Evolutionary conservation across 1,140 invertebrate species (phyloP).

Genomic region (Euglossa dilemma): DNA sequence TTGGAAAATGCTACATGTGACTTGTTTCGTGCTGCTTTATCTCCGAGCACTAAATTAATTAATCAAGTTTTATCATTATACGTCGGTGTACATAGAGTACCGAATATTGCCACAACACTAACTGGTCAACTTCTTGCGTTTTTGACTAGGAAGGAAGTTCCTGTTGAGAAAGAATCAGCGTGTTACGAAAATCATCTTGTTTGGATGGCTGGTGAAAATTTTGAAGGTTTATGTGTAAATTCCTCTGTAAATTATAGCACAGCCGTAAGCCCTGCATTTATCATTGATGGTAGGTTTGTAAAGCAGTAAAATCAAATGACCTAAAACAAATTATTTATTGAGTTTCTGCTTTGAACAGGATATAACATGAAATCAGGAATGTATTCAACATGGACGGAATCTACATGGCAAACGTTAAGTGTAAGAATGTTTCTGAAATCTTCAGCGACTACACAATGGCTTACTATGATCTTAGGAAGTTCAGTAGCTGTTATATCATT

Average conservation of each 20-base stretch:
- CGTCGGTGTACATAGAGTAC: slow-evolving; percentile 83
- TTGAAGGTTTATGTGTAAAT: slow-evolving; percentile 88
- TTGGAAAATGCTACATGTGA: slow-evolving; percentile 88
- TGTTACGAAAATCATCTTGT: slow-evolving; percentile 76
- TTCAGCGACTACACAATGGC: slow-evolving; percentile 86
- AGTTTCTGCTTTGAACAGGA: slow-evolving; percentile 81
- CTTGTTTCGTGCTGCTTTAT: slow-evolving; percentile 85
- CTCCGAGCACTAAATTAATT: slow-evolving; percentile 74
- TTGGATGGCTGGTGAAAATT: slow-evolving; percentile 85
- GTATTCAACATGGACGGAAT: slow-evolving; percentile 97
- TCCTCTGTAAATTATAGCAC: slow-evolving; percentile 88
- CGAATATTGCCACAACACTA: slow-evolving; percentile 81
- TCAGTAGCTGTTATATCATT: slow-evolving; percentile 86
- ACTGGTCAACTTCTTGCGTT: slow-evolving; percentile 83
- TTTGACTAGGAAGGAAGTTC: slow-evolving; percentile 83
- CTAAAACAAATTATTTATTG: background rate
- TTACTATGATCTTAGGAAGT: slow-evolving; percentile 86
- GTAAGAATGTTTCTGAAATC: slow-evolving; percentile 93
- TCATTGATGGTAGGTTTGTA: slow-evolving; percentile 85
- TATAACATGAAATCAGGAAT: slow-evolving; percentile 90
- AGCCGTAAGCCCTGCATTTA: slow-evolving; percentile 92
- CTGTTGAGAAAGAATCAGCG: slow-evolving; percentile 71
- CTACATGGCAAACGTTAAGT: slow-evolving; percentile 89
- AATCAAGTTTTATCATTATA: slow-evolving; percentile 82
- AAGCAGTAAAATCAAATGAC: background rate